Evolutionary conservation across 2,113 vertebrate genomes (phyloP), one percentile per base, ranked within the genome.

Genomic region (Cricetomys ansorgei): DNA sequence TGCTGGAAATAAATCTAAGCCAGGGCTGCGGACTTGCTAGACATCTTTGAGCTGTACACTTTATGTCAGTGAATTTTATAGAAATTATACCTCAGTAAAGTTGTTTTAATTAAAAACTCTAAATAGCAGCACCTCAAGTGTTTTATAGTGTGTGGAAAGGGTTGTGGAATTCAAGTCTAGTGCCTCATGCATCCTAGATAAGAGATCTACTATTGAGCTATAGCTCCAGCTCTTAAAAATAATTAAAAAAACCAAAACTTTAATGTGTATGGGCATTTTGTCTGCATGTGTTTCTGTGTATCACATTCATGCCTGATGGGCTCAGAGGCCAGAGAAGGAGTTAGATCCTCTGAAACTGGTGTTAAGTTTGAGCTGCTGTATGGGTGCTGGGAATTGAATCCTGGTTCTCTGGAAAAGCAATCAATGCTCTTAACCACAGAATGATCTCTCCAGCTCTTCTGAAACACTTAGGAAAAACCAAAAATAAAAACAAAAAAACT

Each of bases 1-100:
- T 34, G 55, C 17, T 76, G 43, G 86, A 88, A 92, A 90, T 92
- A 31, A 31, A 17, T 97, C 48, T 94, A 92, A 87, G 62, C 81
- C 25, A 88, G 59, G 75, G 13, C 1, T 87, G 40, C 17, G 92
- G 67, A 53, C 45, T n/a, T 72, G 69, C n/a, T 94, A 94, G 75
- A 83, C 53, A 21, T 76, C 4, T 81, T 23, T 80, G 55, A 95
- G n/a, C 40, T 70, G 7, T 93, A 77, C 0, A 45, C 45, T 87
- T 93, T 73, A 91, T 84, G 64, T 86, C 53, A 15, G 10, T 81
- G 4, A 92, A 95, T 67, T 65, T 37, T 83, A 92, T 50, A 16
- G 67, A 89, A 83, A 89, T 86, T 48, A 53, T 84, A 91, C 1
- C 62, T 94, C 31, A 91, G 77, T 53, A 91, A 80, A 95, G 29